phyloP scores from a whole-genome alignment of 1,140 invertebrate genomes.

The Caenorhabditis briggsae region DNA sequence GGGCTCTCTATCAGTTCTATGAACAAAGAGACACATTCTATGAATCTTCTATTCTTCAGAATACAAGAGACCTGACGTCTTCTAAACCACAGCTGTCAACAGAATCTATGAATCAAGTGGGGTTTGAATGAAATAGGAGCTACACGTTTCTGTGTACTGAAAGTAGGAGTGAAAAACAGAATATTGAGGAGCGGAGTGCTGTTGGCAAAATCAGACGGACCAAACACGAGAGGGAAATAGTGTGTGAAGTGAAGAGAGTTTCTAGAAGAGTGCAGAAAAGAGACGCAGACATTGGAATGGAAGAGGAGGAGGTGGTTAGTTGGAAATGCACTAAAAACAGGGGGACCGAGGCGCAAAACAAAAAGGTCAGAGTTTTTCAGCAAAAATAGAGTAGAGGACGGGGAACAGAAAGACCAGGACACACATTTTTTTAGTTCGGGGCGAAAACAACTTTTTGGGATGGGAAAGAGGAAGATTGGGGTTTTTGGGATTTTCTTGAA shows the following conservation, averaged over 20 bases:
- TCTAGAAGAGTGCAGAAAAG: not conserved
- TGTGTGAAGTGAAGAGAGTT: not conserved
- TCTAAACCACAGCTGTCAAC: too few relatives aligned
- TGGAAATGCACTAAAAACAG: conserved; percentile 54
- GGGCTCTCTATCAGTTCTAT: too few relatives aligned
- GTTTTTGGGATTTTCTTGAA: too few relatives aligned
- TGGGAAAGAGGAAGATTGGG: not conserved
- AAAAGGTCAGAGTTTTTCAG: conserved; percentile 27
- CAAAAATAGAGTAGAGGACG: not conserved
- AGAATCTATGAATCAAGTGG: not conserved
- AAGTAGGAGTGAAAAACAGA: not conserved
- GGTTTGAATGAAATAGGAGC: not conserved
- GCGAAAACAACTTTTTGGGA: conserved; percentile 28
- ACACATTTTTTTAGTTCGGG: not conserved
- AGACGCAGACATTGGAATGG: not conserved
- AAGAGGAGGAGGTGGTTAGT: not conserved
- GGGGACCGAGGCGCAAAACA: not conserved
- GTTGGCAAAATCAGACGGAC: conserved; percentile 31
- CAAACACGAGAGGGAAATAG: conserved; percentile 49
- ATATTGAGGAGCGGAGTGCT: not conserved
- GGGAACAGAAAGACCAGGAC: conserved; percentile 23
- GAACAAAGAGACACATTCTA: too few relatives aligned
- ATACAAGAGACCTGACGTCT: too few relatives aligned
- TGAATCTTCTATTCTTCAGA: too few relatives aligned
- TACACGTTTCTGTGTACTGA: conserved; percentile 41